Conservation (phyloP, 2,113 vertebrate species). For the Quiscalus mexicanus region DNA sequence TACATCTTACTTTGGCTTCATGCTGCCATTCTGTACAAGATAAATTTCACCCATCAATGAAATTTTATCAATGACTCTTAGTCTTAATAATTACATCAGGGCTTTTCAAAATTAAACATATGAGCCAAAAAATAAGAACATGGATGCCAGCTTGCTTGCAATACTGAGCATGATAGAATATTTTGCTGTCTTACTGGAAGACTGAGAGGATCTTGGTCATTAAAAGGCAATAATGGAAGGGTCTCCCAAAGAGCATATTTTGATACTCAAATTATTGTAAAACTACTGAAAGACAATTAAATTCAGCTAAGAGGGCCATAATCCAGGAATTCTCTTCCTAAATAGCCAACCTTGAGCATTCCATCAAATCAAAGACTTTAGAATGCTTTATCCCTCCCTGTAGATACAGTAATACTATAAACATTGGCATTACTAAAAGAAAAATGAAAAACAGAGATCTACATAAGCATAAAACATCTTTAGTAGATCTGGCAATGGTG, state of each 20-base stretch:
- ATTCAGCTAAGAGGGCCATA: background rate
- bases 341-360: background rate
- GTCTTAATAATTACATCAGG: constrained; percentile 24
- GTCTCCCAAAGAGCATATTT: background rate
- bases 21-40: constrained; percentile 23
- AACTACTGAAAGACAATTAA: background rate
- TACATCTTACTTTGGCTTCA: constrained; percentile 27
- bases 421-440: background rate
- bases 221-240: background rate
- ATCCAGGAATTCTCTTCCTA: background rate
- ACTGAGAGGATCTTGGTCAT: background rate
- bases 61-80: constrained; percentile 17
- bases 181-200: background rate
- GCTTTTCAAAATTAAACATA: background rate
- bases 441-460: background rate
- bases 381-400: background rate
- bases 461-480: background rate
- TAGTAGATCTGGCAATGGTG: background rate
- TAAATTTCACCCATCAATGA: constrained; percentile 4
- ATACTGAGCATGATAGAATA: background rate
- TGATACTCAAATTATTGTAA: background rate
- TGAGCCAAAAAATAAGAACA: background rate
- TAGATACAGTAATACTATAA: background rate
- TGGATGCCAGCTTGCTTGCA: background rate
- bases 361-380: background rate